Percentiles rank a stretch among this genome's conserved stretches.
These are phyloP conservation scores for Microctenopoma steveboyesi DNA, from an alignment of 2,797 vertebrate species.

Conservation along the genomic window DNA sequence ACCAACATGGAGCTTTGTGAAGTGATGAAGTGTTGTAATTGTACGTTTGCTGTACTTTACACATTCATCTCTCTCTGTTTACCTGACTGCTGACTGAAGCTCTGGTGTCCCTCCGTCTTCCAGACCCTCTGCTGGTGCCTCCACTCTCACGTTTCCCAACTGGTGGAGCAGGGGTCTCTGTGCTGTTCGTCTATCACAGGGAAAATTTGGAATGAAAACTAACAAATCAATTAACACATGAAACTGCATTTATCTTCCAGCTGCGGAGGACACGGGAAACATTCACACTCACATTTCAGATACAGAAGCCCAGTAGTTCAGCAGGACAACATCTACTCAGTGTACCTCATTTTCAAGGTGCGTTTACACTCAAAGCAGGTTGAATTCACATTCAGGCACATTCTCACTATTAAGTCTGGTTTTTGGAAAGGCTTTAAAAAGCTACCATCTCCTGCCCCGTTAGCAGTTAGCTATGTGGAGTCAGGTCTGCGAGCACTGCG, in stretches of 20 bases:
- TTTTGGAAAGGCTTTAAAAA: not conserved
- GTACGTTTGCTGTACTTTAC: not conserved
- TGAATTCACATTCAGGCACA: not conserved
- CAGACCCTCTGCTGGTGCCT: conserved; percentile 16
- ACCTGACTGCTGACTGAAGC: conserved; percentile 70
- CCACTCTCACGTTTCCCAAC: conserved; percentile 20
- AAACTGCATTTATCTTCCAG: not conserved
- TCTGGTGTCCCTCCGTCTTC: conserved; percentile 21
- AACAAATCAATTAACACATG: not conserved
- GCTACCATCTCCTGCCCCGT: not conserved
- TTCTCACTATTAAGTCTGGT: not conserved
- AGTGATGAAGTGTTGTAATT: too few relatives aligned
- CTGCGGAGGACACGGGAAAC: too few relatives aligned
- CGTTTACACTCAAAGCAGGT: not conserved
- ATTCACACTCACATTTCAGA: too few relatives aligned
- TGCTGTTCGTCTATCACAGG: conserved; percentile 18
- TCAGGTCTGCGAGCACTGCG: too few relatives aligned
- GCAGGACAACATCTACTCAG: too few relatives aligned
- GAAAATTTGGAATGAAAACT: not conserved
- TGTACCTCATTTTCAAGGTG: not conserved
- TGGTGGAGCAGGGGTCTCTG: not conserved
- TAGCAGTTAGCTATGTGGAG: too few relatives aligned
- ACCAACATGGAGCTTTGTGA: too few relatives aligned
- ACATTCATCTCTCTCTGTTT: conserved; percentile 3
- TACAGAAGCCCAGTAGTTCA: too few relatives aligned